Evolutionary conservation across 2,797 vertebrate genomes (phyloP).

Genomic region (Craterocephalus amniculus): DNA sequence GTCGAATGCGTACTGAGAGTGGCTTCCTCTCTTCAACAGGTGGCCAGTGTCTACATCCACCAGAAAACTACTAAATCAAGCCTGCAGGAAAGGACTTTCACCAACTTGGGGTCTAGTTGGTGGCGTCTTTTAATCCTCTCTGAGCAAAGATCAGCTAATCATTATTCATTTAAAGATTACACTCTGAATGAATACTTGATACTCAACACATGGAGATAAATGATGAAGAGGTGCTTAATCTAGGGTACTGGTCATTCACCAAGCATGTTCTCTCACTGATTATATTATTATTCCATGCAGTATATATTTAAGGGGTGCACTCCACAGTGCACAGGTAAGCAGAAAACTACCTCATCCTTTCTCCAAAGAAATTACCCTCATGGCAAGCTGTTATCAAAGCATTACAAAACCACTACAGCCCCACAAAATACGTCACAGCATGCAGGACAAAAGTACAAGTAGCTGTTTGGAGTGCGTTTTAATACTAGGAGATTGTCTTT

Average conservation of each 20-base stretch:
- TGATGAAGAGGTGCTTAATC: constrained; percentile 29
- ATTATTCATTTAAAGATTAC: constrained; percentile 51
- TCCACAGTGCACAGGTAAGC: constrained; percentile 29
- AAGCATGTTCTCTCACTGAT: constrained; percentile 38
- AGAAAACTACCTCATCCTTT: constrained; percentile 38
- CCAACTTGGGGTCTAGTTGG: constrained; percentile 16
- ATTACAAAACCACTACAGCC: constrained; percentile 49
- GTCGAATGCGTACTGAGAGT: constrained; percentile 31
- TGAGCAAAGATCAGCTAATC: constrained; percentile 34
- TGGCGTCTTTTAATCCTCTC: constrained; percentile 33
- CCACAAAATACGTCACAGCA: constrained; percentile 31
- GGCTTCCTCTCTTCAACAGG: constrained; percentile 69
- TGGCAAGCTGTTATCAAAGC: constrained; percentile 37
- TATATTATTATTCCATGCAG: constrained; percentile 42
- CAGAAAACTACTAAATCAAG: constrained; percentile 49
- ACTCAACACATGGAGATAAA: constrained; percentile 32
- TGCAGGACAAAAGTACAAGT: constrained; percentile 23
- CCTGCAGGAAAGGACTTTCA: constrained; percentile 37
- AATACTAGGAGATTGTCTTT: constrained; percentile 30
- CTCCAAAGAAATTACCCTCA: constrained; percentile 32
- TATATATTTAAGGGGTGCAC: constrained; percentile 60
- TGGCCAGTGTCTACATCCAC: constrained; percentile 55
- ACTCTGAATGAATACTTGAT: constrained; percentile 47
- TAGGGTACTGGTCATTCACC: constrained; percentile 35
- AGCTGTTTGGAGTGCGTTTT: constrained; percentile 26